Conservation (phyloP, 2,797 vertebrate species). For the Allobates femoralis region DNA sequence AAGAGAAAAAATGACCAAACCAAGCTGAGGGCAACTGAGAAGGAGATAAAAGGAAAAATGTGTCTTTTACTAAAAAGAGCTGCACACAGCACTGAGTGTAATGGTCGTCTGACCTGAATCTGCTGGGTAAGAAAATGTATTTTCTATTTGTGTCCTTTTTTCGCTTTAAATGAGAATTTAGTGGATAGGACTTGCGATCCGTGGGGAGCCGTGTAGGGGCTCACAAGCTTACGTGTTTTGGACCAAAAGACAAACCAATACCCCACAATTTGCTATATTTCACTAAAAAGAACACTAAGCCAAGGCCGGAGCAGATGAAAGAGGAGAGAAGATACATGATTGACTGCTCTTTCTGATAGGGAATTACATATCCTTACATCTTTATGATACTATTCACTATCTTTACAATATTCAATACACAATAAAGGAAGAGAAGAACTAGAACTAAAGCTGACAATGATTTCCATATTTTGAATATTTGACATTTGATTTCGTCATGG, state of each 20-base stretch:
- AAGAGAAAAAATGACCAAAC: conserved; percentile 14
- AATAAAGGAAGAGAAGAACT: not conserved
- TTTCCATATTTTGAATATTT: not conserved
- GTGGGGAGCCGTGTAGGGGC: no score
- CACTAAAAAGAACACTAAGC: conserved; percentile 15
- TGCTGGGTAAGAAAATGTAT: no score
- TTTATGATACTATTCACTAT: not conserved
- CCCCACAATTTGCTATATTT: no score
- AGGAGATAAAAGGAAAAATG: conserved; percentile 35
- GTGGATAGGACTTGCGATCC: no score
- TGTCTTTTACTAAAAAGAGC: conserved; percentile 8
- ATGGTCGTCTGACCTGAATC: no score
- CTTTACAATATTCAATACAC: conserved; percentile 12
- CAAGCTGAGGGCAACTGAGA: conserved; percentile 18
- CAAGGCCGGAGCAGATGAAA: conserved; percentile 25
- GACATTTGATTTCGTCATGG: not conserved
- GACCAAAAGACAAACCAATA: no score
- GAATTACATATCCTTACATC: not conserved
- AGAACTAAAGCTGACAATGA: not conserved
- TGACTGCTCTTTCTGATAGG: not conserved
- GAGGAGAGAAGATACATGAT: conserved; percentile 14
- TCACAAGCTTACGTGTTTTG: no score
- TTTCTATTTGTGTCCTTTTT: no score
- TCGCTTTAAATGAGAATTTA: no score
- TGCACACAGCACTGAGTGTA: no score